Conservation (phyloP, 2,113 vertebrate genomes). For the Noturus placidus region DNA sequence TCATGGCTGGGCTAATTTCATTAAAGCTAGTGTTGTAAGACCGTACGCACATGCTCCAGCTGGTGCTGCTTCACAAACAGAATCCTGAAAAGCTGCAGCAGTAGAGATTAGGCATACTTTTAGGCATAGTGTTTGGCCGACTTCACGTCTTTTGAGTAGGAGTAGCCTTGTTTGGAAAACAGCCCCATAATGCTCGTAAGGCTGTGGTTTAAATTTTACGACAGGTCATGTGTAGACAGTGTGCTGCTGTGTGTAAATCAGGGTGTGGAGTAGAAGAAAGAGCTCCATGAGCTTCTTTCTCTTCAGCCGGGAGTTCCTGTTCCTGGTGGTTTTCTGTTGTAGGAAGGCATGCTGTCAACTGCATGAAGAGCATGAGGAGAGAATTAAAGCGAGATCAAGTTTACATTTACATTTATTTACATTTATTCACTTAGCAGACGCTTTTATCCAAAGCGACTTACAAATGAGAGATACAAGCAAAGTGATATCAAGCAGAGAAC, state of each 20-base stretch:
- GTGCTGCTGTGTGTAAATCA: conserved; percentile 6
- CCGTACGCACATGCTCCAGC: neutral
- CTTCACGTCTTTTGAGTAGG: conserved; percentile 7
- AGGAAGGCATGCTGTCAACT: neutral
- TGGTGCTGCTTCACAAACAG: neutral
- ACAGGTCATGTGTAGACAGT: neutral
- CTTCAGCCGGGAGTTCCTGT: conserved; percentile 14
- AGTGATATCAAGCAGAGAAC: no score
- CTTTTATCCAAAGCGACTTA: no score
- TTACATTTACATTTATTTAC: no score
- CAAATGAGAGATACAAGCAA: no score
- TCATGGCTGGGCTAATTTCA: conserved; percentile 63
- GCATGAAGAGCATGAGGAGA: neutral
- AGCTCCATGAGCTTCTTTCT: neutral
- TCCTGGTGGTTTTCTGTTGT: conserved; percentile 5
- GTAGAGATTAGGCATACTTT: neutral
- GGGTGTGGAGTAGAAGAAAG: neutral
- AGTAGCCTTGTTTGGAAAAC: conserved; percentile 15
- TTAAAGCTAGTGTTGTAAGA: conserved; percentile 52
- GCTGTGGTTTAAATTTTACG: conserved; percentile 2
- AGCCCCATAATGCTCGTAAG: neutral
- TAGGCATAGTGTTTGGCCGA: neutral
- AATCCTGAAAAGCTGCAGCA: neutral
- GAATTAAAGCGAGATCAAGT: neutral
- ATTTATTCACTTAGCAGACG: no score